These are phyloP conservation scores for Hirundo rustica DNA, from an alignment of 2,797 vertebrate genomes.

Conservation along the genomic window DNA sequence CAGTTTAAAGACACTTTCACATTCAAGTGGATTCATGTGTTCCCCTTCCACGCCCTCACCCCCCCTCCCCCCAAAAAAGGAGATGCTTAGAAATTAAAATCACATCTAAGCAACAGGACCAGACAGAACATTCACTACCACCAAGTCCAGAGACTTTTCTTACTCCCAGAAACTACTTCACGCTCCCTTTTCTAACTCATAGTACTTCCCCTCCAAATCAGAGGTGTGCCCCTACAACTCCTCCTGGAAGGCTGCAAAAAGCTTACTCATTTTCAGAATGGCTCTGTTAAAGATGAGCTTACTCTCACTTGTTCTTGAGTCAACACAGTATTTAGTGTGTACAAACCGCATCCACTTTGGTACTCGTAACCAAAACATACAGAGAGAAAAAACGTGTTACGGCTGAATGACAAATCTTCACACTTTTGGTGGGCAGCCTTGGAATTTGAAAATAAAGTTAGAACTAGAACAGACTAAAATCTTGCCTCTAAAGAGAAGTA, in stretches of 20 bases:
- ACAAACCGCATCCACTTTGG: neutral
- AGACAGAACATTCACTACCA: neutral
- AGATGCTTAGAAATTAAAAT: neutral
- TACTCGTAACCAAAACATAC: neutral
- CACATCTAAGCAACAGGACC: neutral
- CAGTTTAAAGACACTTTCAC: neutral
- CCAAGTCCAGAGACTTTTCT: neutral
- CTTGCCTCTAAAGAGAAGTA: neutral
- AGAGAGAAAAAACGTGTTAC: neutral
- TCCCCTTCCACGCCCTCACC: fast-evolving
- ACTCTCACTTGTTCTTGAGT: neutral
- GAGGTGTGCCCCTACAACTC: neutral
- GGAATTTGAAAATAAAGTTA: neutral
- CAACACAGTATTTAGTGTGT: neutral
- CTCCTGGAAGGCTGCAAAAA: neutral
- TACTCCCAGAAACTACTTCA: neutral
- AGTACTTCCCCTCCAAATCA: neutral
- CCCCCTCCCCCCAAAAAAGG: fast-evolving
- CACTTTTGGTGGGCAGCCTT: neutral
- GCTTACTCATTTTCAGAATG: neutral
- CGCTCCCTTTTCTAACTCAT: neutral
- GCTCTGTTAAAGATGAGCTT: neutral
- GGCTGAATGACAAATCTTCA: neutral
- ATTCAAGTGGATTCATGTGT: neutral
- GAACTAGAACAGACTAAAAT: neutral